phyloP scores from a whole-genome alignment of 2,888 invertebrate genomes.

The Netelia inedita region DNA sequence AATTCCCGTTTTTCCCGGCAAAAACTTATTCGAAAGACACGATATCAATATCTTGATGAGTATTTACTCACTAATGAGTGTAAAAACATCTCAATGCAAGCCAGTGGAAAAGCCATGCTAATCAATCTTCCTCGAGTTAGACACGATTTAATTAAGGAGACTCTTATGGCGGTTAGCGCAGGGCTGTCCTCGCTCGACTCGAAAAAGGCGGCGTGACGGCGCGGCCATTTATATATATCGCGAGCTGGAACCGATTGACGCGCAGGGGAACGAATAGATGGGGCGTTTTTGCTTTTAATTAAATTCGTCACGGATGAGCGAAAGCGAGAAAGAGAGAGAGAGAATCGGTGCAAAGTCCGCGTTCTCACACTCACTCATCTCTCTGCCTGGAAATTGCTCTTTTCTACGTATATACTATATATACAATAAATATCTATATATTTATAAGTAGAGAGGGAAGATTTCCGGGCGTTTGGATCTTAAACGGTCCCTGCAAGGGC shows the following conservation, averaged over 20 bases:
- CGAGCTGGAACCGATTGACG: constrained; percentile 65
- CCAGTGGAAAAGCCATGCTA: constrained; percentile 13
- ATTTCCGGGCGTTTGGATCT: constrained; percentile 41
- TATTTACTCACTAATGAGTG: constrained; percentile 1
- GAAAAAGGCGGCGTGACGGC: constrained; percentile 54
- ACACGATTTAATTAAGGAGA: constrained; percentile 53
- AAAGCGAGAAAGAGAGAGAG: constrained; percentile 29
- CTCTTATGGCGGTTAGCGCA: constrained; percentile 16
- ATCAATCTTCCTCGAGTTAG: constrained; percentile 60
- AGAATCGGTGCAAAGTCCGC: constrained; percentile 47
- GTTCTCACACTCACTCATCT: constrained; percentile 55
- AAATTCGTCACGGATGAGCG: constrained; percentile 73
- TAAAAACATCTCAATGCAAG: constrained; percentile 32
- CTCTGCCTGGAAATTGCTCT: neutral
- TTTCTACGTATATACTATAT: neutral
- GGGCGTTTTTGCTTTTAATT: constrained; percentile 73
- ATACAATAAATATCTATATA: neutral
- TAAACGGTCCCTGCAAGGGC: constrained; percentile 32
- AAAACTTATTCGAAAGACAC: neutral
- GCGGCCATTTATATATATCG: constrained; percentile 33
- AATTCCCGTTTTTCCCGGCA: neutral
- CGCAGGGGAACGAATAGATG: constrained; percentile 54
- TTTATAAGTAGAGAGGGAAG: constrained; percentile 5
- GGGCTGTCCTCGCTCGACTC: constrained; percentile 27
- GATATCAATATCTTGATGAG: neutral